These are phyloP conservation scores for Orbicella faveolata DNA, from an alignment of 64 coral and sea anemone species.

Conservation along the genomic window DNA sequence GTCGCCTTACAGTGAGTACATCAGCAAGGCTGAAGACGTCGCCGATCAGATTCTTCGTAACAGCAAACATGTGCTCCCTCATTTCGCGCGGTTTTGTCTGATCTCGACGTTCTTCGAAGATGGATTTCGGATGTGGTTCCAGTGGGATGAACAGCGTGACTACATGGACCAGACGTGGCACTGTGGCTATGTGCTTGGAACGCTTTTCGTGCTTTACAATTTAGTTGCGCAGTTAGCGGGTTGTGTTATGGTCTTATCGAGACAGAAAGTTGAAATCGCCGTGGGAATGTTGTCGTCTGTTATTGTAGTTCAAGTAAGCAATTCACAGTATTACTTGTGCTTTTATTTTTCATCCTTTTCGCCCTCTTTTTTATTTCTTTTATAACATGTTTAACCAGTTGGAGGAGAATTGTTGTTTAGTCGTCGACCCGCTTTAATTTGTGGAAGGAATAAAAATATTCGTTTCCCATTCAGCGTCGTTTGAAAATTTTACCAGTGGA, in stretches of 20 bases:
- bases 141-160: conserved; percentile 98
- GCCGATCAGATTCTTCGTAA: conserved; percentile 97
- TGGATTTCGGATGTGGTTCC: conserved; percentile 99
- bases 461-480: too few relatives aligned
- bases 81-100: conserved; percentile 94
- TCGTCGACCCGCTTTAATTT: too few relatives aligned
- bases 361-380: background rate
- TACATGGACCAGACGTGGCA: conserved; percentile 99
- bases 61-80: conserved; percentile 89
- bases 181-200: conserved; percentile 74
- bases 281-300: conserved; percentile 86
- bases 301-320: conserved; percentile 86
- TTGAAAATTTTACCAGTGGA: too few relatives aligned
- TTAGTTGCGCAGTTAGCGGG: conserved; percentile 90
- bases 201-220: conserved; percentile 92
- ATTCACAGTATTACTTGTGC: background rate
- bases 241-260: conserved; percentile 89
- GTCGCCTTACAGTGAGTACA: conserved; percentile 87
- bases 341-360: background rate
- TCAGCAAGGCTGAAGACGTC: conserved; percentile 94
- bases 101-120: conserved; percentile 99
- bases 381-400: too few relatives aligned
- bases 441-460: too few relatives aligned
- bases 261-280: conserved; percentile 98
- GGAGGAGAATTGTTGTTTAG: too few relatives aligned